Evolutionary conservation across 2,797 vertebrate genomes (phyloP).

Genomic region (Morelia viridis): DNA sequence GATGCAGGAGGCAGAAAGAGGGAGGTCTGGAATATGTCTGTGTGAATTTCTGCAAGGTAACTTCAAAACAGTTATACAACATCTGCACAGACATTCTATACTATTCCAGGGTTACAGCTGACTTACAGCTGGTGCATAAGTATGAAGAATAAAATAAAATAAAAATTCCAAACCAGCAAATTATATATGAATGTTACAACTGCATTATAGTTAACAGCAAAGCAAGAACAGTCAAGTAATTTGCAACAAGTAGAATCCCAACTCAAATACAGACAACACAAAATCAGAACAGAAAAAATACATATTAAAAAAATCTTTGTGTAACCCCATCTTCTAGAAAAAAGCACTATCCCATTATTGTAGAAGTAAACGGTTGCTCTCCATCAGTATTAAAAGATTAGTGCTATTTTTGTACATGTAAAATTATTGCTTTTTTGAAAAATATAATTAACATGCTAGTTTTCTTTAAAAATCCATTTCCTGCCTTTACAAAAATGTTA

Average conservation of each 20-base stretch:
- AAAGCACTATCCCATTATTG: constrained; percentile 69
- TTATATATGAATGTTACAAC: constrained; percentile 63
- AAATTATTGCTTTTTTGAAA: constrained; percentile 87
- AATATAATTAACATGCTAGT: constrained; percentile 85
- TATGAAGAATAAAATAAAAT: constrained; percentile 56
- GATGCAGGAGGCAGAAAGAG: neutral
- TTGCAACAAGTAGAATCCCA: constrained; percentile 73
- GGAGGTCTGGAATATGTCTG: constrained; percentile 67
- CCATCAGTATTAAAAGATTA: constrained; percentile 79
- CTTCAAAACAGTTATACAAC: constrained; percentile 47
- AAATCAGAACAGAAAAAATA: constrained; percentile 78
- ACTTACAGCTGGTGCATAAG: constrained; percentile 53
- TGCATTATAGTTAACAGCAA: constrained; percentile 67
- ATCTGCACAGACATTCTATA: constrained; percentile 60
- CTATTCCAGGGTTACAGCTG: constrained; percentile 59
- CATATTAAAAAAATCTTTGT: constrained; percentile 67
- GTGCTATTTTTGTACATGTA: constrained; percentile 81
- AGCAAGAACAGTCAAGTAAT: constrained; percentile 74
- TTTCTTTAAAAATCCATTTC: constrained; percentile 71
- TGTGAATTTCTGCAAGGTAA: constrained; percentile 52
- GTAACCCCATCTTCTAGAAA: constrained; percentile 76
- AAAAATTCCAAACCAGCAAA: constrained; percentile 40
- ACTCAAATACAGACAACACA: constrained; percentile 66
- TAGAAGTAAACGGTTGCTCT: constrained; percentile 81
- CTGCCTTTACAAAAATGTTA: constrained; percentile 83